A percentile compares a stretch with the other conserved stretches of the same genome.
Evolutionary conservation across 2,797 vertebrate species (phyloP).

Genomic region (Peromyscus nudipes): DNA sequence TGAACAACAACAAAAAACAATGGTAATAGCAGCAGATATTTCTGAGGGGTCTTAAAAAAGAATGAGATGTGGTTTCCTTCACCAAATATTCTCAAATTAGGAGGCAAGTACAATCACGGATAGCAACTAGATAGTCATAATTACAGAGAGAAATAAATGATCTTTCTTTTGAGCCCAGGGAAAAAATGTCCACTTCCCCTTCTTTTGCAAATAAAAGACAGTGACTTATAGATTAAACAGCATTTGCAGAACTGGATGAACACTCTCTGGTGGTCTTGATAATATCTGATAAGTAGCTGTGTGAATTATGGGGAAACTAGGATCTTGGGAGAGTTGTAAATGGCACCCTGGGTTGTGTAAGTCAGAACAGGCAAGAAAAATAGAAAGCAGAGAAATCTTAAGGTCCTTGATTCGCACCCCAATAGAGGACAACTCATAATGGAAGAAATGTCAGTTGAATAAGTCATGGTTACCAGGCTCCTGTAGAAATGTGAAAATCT

Average conservation of each 20-base stretch:
- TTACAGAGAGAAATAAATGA: not conserved
- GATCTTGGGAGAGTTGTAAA: not conserved
- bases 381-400: not conserved
- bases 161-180: not conserved
- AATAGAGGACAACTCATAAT: not conserved
- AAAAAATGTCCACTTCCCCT: not conserved
- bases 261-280: not conserved
- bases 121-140: not conserved
- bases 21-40: not conserved
- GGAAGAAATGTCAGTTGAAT: not conserved
- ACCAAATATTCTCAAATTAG: not conserved
- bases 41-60: constrained; percentile 51
- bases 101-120: not conserved
- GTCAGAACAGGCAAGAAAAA: not conserved
- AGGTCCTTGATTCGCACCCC: not conserved
- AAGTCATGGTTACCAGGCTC: not conserved
- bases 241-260: fast-evolving
- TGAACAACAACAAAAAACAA: not conserved
- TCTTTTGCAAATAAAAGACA: constrained; percentile 41
- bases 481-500: not conserved
- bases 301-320: not conserved
- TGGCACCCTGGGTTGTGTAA: not conserved
- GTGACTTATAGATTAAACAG: not conserved
- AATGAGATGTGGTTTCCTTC: not conserved
- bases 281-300: not conserved